Evolutionary conservation across 2,113 vertebrate genomes (phyloP).

Genomic region (Lampris incognitus): DNA sequence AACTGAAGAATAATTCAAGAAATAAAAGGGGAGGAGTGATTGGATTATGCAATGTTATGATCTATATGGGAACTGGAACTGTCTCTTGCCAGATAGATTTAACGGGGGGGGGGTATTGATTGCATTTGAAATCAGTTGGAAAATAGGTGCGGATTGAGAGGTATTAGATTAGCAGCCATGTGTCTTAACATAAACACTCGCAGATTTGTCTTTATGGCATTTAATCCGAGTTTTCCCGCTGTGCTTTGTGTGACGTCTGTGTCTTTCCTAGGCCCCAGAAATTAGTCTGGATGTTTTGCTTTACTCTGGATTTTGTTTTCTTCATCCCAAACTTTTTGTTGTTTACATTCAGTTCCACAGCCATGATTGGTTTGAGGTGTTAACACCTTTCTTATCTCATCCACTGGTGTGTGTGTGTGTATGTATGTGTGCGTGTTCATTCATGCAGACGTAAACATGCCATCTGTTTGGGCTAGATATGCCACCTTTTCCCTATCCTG

Average conservation of each 20-base stretch:
- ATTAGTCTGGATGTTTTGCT: constrained; percentile 17
- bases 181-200: no score
- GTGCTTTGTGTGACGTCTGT: background rate
- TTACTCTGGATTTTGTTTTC: constrained; percentile 25
- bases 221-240: background rate
- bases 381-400: constrained; percentile 42
- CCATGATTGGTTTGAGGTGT: constrained; percentile 47
- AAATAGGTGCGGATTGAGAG: constrained; percentile 40
- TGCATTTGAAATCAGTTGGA: constrained; percentile 13
- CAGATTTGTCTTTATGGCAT: no score
- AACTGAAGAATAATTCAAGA: constrained; percentile 36
- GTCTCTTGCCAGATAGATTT: constrained; percentile 12
- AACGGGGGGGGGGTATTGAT: constrained; percentile 7
- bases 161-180: constrained; percentile 28
- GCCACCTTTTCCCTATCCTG: constrained; percentile 47
- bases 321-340: constrained; percentile 29
- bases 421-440: constrained; percentile 47
- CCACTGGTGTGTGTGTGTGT: constrained; percentile 10
- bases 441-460: constrained; percentile 61
- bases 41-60: constrained; percentile 26
- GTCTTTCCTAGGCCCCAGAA: background rate
- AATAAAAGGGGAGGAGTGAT: constrained; percentile 29
- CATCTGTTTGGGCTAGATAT: constrained; percentile 77
- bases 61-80: constrained; percentile 8
- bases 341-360: constrained; percentile 42